Evolutionary conservation across 64 coral and sea anemone genomes (phyloP), one percentile per base, ranked within the genome.

Genomic region (Montipora capricornis): DNA sequence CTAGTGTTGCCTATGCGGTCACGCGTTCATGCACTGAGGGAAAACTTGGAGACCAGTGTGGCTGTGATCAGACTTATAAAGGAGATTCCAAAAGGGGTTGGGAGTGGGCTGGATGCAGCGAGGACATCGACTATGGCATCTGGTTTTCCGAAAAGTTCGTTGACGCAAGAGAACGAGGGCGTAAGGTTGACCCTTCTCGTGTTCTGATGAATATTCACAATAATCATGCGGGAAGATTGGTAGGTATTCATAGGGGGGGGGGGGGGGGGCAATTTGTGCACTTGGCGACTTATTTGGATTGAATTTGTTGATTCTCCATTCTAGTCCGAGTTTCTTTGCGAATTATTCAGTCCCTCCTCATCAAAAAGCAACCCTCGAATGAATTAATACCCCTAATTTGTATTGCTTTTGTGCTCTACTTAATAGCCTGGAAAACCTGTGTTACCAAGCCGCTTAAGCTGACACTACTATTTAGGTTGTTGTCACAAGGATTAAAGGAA

Each of bases 131-230:
- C 2, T 95, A 86, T 85, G 97, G 97, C 5, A 96, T 96, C 20
- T 91, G 77, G 5, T 98, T 98, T 73, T 91, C 97, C 1, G 49
- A 71, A 19, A 88, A 76, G 44, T 98, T 98, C 74, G 94, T 98
- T 0, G 97, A 98, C 58, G 97, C 94, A 49, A 92, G 94, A 73
- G 97, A 96, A 52, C 88, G 89, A 10, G 97, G 94, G 4, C 58
- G 97, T 74, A 83, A 89, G 67, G 82, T 78, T 45, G 94, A 82
- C 9, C 91, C 84, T 37, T 68, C 91, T 3, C 82, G 94, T 49
- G 84, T 98, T 17, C 20, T 88, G 49, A 98, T 98, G 97, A 98
- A 98, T 84, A 82, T 98, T n/a, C 97, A 98, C 68, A 98, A 98
- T 49, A 98, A 98, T 64, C 20, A 69, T 49, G 97, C 94, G 8